Conservation (phyloP, 2,888 invertebrate species). For the Agonopterix heracliana region DNA sequence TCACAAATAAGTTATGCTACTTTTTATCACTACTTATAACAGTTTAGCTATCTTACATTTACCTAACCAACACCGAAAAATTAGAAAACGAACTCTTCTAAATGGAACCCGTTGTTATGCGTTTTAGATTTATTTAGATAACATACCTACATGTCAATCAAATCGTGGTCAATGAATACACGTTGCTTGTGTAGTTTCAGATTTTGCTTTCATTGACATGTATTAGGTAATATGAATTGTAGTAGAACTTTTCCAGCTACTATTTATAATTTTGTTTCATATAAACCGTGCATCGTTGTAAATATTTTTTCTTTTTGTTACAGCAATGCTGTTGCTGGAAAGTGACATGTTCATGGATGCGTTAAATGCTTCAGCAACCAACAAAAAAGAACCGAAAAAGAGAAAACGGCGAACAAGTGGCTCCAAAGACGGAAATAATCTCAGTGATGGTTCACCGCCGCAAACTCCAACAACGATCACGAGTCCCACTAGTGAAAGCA, state of each 20-base stretch:
- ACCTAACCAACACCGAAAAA: no score
- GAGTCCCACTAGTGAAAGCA: slow-evolving; percentile 60
- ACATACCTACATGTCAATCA: no score
- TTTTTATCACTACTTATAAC: no score
- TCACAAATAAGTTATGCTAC: no score
- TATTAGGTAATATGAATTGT: no score
- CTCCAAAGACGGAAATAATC: slow-evolving; percentile 78
- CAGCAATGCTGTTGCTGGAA: slow-evolving; percentile 88
- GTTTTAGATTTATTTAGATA: slow-evolving; percentile 14
- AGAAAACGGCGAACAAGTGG: slow-evolving; percentile 84
- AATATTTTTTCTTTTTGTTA: slow-evolving; percentile 41
- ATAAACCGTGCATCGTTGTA: background rate
- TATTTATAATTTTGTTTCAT: no score
- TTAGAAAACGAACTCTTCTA: no score
- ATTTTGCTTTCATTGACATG: no score
- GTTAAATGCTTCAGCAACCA: slow-evolving; percentile 84
- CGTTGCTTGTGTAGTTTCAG: no score
- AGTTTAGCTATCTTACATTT: no score
- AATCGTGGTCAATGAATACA: no score
- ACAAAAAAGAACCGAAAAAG: slow-evolving; percentile 85
- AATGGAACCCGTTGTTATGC: slow-evolving; percentile 14
- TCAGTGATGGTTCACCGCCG: slow-evolving; percentile 71
- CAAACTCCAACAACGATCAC: slow-evolving; percentile 69
- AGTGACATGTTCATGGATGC: slow-evolving; percentile 97
- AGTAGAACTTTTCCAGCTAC: no score